These are phyloP conservation scores for Prinia subflava DNA, from an alignment of 2,113 vertebrate genomes.

Conservation along the genomic window DNA sequence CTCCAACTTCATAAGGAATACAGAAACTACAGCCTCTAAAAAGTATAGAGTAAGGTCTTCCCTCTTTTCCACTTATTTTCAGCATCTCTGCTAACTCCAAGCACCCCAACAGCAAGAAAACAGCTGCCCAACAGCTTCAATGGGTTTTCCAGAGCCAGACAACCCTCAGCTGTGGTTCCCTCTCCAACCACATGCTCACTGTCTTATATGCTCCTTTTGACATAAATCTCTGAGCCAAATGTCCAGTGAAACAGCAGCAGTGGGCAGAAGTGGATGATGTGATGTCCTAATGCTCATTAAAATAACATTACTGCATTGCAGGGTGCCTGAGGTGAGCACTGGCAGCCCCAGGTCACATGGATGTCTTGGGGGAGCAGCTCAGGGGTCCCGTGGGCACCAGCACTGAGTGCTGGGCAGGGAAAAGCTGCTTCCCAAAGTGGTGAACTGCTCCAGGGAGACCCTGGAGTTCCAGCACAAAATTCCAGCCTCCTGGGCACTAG, in stretches of 20 bases:
- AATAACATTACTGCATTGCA: not conserved
- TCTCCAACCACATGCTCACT: not conserved
- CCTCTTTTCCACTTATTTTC: not conserved
- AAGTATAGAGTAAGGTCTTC: constrained; percentile 50
- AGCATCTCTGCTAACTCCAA: not conserved
- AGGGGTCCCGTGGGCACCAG: not conserved
- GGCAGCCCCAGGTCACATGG: too few relatives aligned
- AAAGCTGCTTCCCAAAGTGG: not conserved
- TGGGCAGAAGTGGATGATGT: not conserved
- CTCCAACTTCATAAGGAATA: constrained; percentile 70
- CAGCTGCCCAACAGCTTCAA: not conserved
- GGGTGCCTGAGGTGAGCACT: not conserved
- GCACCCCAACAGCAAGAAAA: not conserved
- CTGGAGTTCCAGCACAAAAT: not conserved
- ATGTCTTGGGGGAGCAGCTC: not conserved
- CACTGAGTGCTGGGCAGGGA: not conserved
- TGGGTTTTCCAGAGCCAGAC: not conserved
- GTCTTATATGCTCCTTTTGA: not conserved
- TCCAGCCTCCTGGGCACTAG: not conserved
- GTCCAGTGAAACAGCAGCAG: not conserved
- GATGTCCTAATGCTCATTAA: not conserved
- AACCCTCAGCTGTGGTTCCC: not conserved
- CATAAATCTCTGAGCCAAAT: not conserved
- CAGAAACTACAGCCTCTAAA: constrained; percentile 77
- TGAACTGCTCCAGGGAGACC: not conserved